These are phyloP conservation scores for Carduelis carduelis DNA, from an alignment of 2,797 vertebrate species.

Conservation along the genomic window DNA sequence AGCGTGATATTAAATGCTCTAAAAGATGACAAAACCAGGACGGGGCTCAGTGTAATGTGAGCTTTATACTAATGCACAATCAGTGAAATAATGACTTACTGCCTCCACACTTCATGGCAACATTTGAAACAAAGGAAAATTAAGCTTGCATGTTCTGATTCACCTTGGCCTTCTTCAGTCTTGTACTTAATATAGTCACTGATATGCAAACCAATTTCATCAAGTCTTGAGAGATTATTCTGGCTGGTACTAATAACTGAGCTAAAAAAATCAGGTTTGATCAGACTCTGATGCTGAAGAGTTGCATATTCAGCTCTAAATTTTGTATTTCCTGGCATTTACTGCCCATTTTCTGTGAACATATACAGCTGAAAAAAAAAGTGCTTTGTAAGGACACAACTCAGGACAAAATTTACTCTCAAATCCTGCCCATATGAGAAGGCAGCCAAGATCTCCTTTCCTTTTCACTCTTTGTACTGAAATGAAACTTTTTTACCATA, in stretches of 20 bases:
- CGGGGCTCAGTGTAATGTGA: fast-evolving
- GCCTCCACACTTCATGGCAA: not conserved
- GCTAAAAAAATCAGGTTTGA: not conserved
- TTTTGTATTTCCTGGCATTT: not conserved
- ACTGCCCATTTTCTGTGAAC: not conserved
- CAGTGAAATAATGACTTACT: not conserved
- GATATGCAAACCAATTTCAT: not conserved
- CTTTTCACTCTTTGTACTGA: not conserved
- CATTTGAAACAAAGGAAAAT: not conserved
- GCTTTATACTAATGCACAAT: not conserved
- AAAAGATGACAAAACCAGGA: not conserved
- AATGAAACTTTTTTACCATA: not conserved
- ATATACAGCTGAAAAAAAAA: not conserved
- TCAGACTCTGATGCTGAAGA: not conserved
- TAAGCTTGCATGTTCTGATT: not conserved
- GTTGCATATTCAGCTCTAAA: not conserved
- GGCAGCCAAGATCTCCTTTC: fast-evolving
- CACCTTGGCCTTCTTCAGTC: not conserved
- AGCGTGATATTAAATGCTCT: not conserved
- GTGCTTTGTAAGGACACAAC: not conserved
- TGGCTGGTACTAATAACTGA: not conserved
- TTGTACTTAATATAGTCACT: not conserved
- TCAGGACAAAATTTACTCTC: not conserved
- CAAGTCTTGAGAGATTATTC: not conserved
- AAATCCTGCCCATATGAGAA: not conserved